Conservation (phyloP, 2,888 invertebrate genomes). For the Nezara viridula region DNA sequence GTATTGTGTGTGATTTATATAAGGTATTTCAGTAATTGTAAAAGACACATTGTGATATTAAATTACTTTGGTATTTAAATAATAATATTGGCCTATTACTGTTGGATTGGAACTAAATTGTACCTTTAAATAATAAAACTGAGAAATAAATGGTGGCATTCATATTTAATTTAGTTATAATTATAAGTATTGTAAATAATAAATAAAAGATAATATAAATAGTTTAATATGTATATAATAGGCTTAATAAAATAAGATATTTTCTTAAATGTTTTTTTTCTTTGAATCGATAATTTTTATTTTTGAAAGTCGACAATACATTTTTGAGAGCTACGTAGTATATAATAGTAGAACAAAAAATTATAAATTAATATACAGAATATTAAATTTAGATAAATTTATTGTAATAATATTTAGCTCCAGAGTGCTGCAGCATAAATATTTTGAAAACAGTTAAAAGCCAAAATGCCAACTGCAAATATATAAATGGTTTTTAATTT, state of each 20-base stretch:
- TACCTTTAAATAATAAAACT: not conserved
- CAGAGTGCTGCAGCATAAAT: too few species aligned
- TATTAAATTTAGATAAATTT: too few species aligned
- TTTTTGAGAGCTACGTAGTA: not conserved
- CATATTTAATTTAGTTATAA: not conserved
- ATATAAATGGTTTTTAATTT: too few species aligned
- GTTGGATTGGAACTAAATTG: not conserved
- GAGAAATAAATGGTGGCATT: not conserved
- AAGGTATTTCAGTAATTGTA: not conserved
- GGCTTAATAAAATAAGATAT: not conserved
- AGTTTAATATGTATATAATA: not conserved
- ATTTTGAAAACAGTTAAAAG: too few species aligned
- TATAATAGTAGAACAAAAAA: not conserved
- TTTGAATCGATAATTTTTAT: not conserved
- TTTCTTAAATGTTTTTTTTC: not conserved
- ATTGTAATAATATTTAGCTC: too few species aligned
- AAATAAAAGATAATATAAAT: not conserved
- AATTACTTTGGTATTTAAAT: slow-evolving; percentile 1
- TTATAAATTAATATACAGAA: too few species aligned
- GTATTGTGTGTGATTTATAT: too few species aligned
- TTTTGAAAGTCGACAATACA: not conserved
- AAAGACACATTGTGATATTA: not conserved
- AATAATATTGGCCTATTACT: not conserved
- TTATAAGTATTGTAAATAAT: not conserved
- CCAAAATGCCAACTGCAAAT: too few species aligned